phyloP scores from a whole-genome alignment of 2,113 vertebrate genomes.

The Ia io region DNA sequence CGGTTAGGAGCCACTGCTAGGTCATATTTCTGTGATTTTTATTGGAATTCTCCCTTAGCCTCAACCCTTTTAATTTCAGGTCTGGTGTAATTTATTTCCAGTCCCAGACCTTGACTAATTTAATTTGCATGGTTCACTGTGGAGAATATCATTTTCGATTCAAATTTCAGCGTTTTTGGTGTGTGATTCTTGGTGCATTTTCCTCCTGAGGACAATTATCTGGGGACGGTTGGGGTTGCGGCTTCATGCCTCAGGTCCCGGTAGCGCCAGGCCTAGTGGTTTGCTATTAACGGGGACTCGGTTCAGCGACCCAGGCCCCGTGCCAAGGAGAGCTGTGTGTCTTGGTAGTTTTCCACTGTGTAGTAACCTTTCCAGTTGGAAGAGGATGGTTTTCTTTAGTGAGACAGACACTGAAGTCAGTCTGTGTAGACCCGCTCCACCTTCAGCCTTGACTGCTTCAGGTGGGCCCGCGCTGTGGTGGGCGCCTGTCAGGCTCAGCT shows the following conservation, averaged over 20 bases:
- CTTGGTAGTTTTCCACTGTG: background rate
- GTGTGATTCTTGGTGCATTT: slow-evolving; percentile 15
- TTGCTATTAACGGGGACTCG: background rate
- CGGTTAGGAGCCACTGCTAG: background rate
- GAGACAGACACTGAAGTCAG: background rate
- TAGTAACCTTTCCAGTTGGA: background rate
- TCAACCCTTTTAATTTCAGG: slow-evolving; percentile 53
- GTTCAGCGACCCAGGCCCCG: background rate
- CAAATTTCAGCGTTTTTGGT: slow-evolving; percentile 20
- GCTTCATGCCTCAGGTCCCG: background rate
- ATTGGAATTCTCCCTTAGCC: slow-evolving; percentile 33
- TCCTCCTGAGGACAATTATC: background rate
- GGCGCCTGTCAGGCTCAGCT: background rate
- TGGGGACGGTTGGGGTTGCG: background rate
- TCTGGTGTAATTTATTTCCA: slow-evolving; percentile 60
- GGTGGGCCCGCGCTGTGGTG: background rate
- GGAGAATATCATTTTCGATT: slow-evolving; percentile 61
- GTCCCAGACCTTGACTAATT: slow-evolving; percentile 58
- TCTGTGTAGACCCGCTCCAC: background rate
- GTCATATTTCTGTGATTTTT: slow-evolving; percentile 13
- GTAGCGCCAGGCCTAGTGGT: background rate
- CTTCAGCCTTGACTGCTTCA: background rate
- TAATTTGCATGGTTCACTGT: slow-evolving; percentile 53
- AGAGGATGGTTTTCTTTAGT: background rate
- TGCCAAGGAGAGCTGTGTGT: background rate